These are phyloP conservation scores for Lomographa bimaculata DNA, from an alignment of 2,888 invertebrate species.

Conservation along the genomic window DNA sequence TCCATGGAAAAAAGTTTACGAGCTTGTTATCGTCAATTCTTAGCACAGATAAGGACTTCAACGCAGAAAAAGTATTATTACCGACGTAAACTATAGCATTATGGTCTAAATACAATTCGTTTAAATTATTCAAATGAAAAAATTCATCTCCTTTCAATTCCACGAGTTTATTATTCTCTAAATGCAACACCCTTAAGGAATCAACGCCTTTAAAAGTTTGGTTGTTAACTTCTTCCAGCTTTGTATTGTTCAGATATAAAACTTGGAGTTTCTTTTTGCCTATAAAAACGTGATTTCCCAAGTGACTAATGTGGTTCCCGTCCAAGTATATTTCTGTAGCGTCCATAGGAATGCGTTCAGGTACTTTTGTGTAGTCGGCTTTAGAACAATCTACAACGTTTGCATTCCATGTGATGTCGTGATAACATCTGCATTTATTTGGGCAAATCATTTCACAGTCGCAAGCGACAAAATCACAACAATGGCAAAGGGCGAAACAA, in stretches of 20 bases:
- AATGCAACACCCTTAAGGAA: constrained; percentile 88
- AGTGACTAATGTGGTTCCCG: constrained; percentile 90
- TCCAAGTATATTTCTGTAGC: constrained; percentile 94
- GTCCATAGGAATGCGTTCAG: constrained; percentile 93
- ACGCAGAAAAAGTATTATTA: constrained; percentile 90
- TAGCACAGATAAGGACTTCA: constrained; percentile 88
- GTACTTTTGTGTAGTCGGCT: constrained; percentile 88
- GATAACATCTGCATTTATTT: constrained; percentile 92
- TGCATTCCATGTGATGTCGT: constrained; percentile 92
- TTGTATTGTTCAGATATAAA: constrained; percentile 90
- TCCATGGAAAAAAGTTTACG: constrained; percentile 89
- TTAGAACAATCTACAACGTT: constrained; percentile 93
- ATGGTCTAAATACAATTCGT: constrained; percentile 91
- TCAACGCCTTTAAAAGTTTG: constrained; percentile 92
- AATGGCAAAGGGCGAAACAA: constrained; percentile 94
- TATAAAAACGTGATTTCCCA: constrained; percentile 93
- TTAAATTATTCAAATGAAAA: constrained; percentile 88
- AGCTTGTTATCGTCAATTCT: constrained; percentile 91
- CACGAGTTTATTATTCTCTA: constrained; percentile 89
- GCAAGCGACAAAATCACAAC: constrained; percentile 95
- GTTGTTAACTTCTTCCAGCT: constrained; percentile 89
- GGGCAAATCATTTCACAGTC: constrained; percentile 97
- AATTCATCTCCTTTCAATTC: constrained; percentile 91
- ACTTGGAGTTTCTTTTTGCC: constrained; percentile 92
- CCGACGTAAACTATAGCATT: constrained; percentile 89